Base-by-base conservation (phyloP, 2,113 vertebrate genomes). In the Lasiurus borealis region DNA sequence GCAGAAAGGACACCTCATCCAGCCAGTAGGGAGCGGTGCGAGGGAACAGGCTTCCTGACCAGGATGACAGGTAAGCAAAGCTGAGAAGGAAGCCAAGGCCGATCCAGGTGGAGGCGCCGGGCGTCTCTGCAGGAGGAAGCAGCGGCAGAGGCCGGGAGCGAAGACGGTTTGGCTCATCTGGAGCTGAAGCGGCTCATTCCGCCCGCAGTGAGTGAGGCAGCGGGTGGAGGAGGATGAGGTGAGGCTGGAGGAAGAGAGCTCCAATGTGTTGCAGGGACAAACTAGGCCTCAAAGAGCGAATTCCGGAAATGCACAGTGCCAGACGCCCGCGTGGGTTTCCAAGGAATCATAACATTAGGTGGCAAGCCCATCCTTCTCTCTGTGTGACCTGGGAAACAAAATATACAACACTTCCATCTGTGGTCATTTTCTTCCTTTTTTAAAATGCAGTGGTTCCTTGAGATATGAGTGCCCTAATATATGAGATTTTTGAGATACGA, bases 51-150 rank as follows among this genome's bases (percentile, higher is more conserved):
- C 31, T 77, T 85, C 50, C 71, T 8, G 48, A 46, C 31, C 8
- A 62, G 36, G 34, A 50, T n/a, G 78, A 14, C 46, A 89, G 25
- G 50, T 50, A 50, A 64, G 59, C 34, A 31, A 13, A 62, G 12
- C 46, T 84, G 52, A 19, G 81, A 90, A 83, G 59, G n/a, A 92
- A 92, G 75, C 12, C 2, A 64, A 29, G 40, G 66, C 59, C 84
- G 16, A 31, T 12, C 13, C 29, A 34, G 29, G 25, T 62, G 36
- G 66, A 80, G 23, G 18, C 50, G 12, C 27, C 64, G 6, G n/a
- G 36, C 69, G 6, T 59, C 48, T 57, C 86, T 73, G 21, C 31
- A 88, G 83, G 48, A 59, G 69, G 31, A 92, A 3, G 34, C 76
- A 44, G 15, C 40, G 40, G n/a, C 19, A 3, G 75, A 50, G 27